Conservation (phyloP, 1,140 invertebrate genomes). For the Thaumatotibia leucotreta region DNA sequence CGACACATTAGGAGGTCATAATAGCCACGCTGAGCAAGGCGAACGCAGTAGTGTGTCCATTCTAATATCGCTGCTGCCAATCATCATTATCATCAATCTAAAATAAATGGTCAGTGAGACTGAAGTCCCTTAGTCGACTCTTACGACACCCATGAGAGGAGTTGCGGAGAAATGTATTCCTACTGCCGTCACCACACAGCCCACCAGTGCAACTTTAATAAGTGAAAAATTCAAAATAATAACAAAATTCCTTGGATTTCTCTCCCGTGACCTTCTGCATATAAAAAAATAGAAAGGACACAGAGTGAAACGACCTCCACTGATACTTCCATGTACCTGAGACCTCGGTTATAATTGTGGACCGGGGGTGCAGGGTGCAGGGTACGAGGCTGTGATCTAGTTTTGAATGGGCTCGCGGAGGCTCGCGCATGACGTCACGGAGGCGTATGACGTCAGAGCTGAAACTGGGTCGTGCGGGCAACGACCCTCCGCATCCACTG, state of each 20-base stretch:
- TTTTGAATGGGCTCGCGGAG: constrained; percentile 68
- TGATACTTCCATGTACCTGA: constrained; percentile 30
- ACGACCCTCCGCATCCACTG: constrained; percentile 48
- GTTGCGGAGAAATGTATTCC: too few species aligned
- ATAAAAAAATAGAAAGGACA: constrained; percentile 41
- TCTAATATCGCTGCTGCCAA: too few species aligned
- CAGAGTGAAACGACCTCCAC: constrained; percentile 53
- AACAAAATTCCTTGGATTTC: not conserved
- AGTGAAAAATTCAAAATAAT: not conserved
- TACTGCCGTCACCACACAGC: too few species aligned
- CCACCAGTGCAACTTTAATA: not conserved
- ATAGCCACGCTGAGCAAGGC: too few species aligned
- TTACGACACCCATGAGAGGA: too few species aligned
- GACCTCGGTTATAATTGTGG: constrained; percentile 46
- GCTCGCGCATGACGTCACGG: constrained; percentile 62
- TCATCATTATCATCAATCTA: too few species aligned
- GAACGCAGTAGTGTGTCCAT: too few species aligned
- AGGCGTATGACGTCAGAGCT: constrained; percentile 67
- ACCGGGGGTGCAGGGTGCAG: constrained; percentile 31
- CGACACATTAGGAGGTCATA: too few species aligned
- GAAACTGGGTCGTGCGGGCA: constrained; percentile 65
- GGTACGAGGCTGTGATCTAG: constrained; percentile 55
- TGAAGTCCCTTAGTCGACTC: too few species aligned
- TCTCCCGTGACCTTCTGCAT: constrained; percentile 34
- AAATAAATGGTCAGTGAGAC: too few species aligned